Percentiles rank a stretch among this genome's conserved stretches.
These are phyloP conservation scores for Tanypteryx hageni DNA, from an alignment of 2,888 invertebrate genomes.

Conservation along the genomic window DNA sequence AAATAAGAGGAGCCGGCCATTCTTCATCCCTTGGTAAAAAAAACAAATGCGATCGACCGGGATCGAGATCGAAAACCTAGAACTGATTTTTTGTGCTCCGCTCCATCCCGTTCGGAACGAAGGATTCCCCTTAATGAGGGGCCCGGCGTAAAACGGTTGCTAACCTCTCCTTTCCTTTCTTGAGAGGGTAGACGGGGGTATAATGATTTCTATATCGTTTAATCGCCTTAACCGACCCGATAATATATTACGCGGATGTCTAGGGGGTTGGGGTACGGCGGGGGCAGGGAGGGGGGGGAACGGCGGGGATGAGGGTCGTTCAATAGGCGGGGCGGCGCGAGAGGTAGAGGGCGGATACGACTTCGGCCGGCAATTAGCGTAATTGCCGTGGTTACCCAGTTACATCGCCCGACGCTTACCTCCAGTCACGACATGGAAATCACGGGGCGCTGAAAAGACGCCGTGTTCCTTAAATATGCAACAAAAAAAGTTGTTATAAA, in stretches of 20 bases:
- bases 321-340: no score
- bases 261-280: background rate
- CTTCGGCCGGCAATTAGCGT: conserved; percentile 47
- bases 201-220: conserved; percentile 58
- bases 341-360: background rate
- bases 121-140: conserved; percentile 44
- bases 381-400: conserved; percentile 55
- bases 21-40: background rate
- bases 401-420: conserved; percentile 22
- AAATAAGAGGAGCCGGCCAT: background rate
- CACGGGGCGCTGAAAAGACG: background rate
- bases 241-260: conserved; percentile 3
- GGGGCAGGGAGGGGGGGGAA: background rate
- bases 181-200: conserved; percentile 1
- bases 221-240: conserved; percentile 27
- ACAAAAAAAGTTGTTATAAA: background rate
- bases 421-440: conserved; percentile 45
- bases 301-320: no score
- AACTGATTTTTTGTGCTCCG: background rate
- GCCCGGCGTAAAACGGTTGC: background rate
- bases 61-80: background rate
- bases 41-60: background rate
- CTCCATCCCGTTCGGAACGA: background rate
- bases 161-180: background rate
- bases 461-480: background rate